Evolutionary conservation across 2,888 invertebrate species (phyloP).

Genomic region (Therioaphis trifolii): DNA sequence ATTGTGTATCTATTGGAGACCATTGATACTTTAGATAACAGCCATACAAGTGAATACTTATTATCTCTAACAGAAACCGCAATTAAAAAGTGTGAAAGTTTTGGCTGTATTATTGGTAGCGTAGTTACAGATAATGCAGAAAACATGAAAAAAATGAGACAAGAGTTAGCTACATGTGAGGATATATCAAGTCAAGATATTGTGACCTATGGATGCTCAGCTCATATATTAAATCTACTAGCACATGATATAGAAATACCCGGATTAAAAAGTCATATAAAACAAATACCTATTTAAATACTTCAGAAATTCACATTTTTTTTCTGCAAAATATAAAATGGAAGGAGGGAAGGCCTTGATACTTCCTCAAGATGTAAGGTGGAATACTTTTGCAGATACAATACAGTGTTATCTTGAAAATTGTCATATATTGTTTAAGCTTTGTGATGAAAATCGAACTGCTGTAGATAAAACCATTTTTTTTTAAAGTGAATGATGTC

Average conservation of each 20-base stretch:
- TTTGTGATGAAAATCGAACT: not conserved
- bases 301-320: slow-evolving; percentile 12
- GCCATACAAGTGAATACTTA: slow-evolving; percentile 1
- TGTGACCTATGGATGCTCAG: not conserved
- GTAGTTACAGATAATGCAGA: slow-evolving; percentile 14
- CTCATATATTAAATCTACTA: slow-evolving; percentile 4
- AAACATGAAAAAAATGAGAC: slow-evolving; percentile 26
- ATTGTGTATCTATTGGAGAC: not conserved
- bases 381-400: not conserved
- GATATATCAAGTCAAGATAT: not conserved
- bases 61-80: not conserved
- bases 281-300: slow-evolving; percentile 23
- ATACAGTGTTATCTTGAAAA: not conserved
- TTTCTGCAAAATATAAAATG: not conserved
- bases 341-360: not conserved
- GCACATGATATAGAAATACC: not conserved
- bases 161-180: slow-evolving; percentile 3
- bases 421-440: slow-evolving; percentile 1
- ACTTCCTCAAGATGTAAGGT: slow-evolving; percentile 21
- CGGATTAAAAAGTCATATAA: slow-evolving; percentile 1
- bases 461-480: slow-evolving; percentile 1
- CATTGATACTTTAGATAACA: not conserved
- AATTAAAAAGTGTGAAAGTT: slow-evolving; percentile 1
- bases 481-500: not conserved
- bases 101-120: slow-evolving; percentile 17